Evolutionary conservation across 2,113 vertebrate genomes (phyloP).

Genomic region (Egretta garzetta): DNA sequence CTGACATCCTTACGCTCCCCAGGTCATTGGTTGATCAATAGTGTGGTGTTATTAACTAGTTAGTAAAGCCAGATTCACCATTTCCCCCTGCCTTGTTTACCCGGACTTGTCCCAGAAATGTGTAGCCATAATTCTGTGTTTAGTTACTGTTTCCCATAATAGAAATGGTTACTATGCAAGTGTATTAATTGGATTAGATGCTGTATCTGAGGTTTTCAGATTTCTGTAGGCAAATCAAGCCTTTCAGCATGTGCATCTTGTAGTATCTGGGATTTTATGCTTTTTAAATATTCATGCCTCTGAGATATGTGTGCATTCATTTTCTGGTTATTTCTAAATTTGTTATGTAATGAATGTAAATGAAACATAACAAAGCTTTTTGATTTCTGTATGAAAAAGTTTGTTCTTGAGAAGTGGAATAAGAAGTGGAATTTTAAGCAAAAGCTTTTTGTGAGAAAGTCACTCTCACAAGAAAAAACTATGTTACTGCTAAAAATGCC

Average conservation of each 20-base stretch:
- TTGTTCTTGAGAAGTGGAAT: not conserved
- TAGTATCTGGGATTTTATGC: not conserved
- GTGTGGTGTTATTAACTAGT: not conserved
- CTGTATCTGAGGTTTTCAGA: not conserved
- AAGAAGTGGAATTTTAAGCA: not conserved
- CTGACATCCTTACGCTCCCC: not conserved
- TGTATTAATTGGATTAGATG: not conserved
- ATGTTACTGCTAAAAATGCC: not conserved
- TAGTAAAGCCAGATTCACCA: not conserved
- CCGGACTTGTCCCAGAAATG: not conserved
- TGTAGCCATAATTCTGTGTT: not conserved
- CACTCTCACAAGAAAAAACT: not conserved
- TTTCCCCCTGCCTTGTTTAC: not conserved
- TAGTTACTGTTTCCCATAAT: not conserved
- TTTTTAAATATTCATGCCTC: not conserved
- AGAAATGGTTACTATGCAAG: not conserved
- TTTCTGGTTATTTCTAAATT: not conserved
- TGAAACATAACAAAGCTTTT: not conserved
- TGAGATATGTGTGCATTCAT: not conserved
- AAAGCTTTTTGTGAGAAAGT: not conserved
- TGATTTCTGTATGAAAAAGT: not conserved
- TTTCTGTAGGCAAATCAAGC: not conserved
- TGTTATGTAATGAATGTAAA: not conserved
- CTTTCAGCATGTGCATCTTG: not conserved
- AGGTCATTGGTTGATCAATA: not conserved